Evolutionary conservation across 2,113 vertebrate species (phyloP).

Genomic region (Pelodiscus sinensis): DNA sequence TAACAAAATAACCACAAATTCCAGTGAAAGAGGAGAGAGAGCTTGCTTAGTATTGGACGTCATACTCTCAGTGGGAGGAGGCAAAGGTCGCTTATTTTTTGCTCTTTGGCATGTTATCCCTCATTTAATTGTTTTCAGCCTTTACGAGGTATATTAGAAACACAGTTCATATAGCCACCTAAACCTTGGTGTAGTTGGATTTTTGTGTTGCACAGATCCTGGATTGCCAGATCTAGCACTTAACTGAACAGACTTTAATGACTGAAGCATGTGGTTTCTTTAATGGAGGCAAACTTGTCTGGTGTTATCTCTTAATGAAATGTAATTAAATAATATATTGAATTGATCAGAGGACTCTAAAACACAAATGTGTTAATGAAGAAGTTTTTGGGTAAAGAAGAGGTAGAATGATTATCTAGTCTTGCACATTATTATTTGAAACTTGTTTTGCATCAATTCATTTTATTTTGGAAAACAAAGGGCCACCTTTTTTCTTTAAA

Average conservation of each 20-base stretch:
- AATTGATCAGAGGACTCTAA: background rate
- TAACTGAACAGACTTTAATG: background rate
- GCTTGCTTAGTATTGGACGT: background rate
- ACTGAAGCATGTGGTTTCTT: no score
- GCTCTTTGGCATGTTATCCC: background rate
- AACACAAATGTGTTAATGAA: background rate
- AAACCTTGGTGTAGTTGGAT: background rate
- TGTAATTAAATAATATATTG: background rate
- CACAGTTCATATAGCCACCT: background rate
- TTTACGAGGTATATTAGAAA: background rate
- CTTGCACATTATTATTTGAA: background rate
- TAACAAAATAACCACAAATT: background rate
- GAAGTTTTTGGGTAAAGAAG: background rate
- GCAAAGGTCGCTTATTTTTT: no score
- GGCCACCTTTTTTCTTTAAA: background rate
- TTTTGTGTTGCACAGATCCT: background rate
- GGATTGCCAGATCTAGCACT: background rate
- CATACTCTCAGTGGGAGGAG: background rate
- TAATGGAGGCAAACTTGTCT: no score
- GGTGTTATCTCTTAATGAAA: background rate
- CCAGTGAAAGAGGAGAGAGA: background rate
- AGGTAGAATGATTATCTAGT: background rate
- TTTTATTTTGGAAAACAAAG: background rate
- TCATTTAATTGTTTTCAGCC: background rate
- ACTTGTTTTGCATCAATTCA: background rate